Evolutionary conservation across 2,797 vertebrate species (phyloP), one percentile per base, ranked within the genome.

Genomic region (Enoplosus armatus): DNA sequence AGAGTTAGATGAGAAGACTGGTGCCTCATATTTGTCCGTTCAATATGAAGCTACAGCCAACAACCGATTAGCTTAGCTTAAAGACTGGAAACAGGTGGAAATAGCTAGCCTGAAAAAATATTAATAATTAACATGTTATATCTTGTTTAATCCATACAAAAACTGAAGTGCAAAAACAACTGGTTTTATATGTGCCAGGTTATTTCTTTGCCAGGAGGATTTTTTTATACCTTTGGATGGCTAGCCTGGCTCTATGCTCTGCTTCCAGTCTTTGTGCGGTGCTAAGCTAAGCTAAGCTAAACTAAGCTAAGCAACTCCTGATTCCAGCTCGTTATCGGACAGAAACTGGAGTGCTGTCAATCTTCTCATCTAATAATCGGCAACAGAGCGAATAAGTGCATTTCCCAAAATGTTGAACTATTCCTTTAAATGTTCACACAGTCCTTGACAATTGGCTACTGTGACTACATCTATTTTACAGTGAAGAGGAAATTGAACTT

Each of bases 401-500:
- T 22, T 60, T 61, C 41, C 37, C 27, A 71, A 79, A 65, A 79
- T 26, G 50, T 61, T n/a, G 24, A 56, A 62, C 48, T 10, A 27
- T 47, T 27, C 12, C 56, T 71, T 55, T 41, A 61, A 54, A 20
- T 47, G 59, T 69, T 77, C 16, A 35, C 20, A 39, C 7, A 33
- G 59, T 73, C 69, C 15, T 50, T 39, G 22, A 78, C 9, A 51
- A 71, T 27, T 26, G 7, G 50, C 45, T 35, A 18, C 26, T 37
- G 51, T 41, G n/a, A 59, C 27, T 48, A 70, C 37, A 45, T 63
- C 78, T 48, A 77, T 29, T 70, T 71, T 56, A 78, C 33, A 73
- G 22, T 31, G 22, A 78, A 64, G 51, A 84, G 24, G 15, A 71
- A 54, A 61, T 8, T 6, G 29, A 56, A 26, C 16, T 29, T 29